Percentiles rank a stretch among this genome's conserved stretches.
Conservation (phyloP, 2,113 vertebrate genomes). For the Spermophilus dauricus region DNA sequence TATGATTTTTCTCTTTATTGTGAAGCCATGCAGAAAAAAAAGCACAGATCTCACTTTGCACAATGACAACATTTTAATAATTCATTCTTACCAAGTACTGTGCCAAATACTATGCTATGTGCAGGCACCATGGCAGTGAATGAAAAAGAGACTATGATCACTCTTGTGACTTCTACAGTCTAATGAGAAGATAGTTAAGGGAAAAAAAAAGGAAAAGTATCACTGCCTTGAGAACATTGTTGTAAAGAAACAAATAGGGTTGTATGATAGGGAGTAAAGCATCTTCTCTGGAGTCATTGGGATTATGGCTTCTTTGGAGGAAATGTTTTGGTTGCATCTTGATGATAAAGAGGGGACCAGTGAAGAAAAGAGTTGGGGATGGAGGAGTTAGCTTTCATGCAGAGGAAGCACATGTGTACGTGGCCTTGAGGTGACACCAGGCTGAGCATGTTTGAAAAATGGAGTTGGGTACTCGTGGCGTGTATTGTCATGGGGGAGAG, state of each 20-base stretch:
- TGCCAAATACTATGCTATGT: neutral
- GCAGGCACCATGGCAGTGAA: neutral
- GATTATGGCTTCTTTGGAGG: neutral
- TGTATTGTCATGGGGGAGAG: neutral
- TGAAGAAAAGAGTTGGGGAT: neutral
- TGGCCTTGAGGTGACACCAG: neutral
- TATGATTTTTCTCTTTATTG: neutral
- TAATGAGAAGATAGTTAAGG: neutral
- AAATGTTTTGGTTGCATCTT: neutral
- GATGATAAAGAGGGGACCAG: neutral
- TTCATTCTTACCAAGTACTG: neutral
- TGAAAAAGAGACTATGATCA: accelerated
- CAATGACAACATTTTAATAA: neutral
- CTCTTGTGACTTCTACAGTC: neutral
- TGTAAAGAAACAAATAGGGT: neutral
- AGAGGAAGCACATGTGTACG: no score
- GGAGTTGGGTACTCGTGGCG: neutral
- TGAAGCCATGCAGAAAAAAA: neutral
- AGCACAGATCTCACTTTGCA: neutral
- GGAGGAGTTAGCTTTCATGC: neutral
- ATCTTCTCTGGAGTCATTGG: neutral
- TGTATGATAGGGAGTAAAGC: neutral
- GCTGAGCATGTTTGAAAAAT: accelerated
- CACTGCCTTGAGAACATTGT: neutral
- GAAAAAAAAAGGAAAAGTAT: neutral